Evolutionary conservation across 2,888 invertebrate genomes (phyloP), one percentile per base, ranked within the genome.

Genomic region (Acanthacorydalis orientalis): DNA sequence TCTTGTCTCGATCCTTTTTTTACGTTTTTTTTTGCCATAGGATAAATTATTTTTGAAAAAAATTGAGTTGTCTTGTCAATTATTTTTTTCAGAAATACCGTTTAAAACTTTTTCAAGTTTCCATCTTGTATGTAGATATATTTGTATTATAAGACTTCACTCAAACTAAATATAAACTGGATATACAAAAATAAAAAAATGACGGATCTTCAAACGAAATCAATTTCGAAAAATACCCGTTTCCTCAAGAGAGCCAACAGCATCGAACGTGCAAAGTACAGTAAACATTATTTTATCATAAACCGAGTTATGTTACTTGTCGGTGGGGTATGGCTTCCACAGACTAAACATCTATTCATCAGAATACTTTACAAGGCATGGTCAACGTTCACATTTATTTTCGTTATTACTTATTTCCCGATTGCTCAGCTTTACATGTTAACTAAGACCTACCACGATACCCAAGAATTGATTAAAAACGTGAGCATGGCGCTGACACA

Each of bases 401-500:
- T 60, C 48, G 60, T 60, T 0, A 60, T 60, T 48, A 1, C 59
- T 10, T 61, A 54, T 52, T 61, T 59, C 48, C 60, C 60, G 4
- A 49, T 49, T 10, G 58, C 60, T 1, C 61, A 62, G 52, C 60
- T 61, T 51, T 46, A 59, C 6, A 57, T 58, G 39, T 49, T 62
- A 2, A 55, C 55, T 45, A 57, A 57, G 44, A 59, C 60, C 2
- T 57, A 55, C 41, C 50, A 52, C 37, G 51, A 58, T 50, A 49
- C 56, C 37, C 55, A 58, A 40, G 53, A 55, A 45, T 51, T 61
- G 8, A 60, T 61, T 12, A 62, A 61, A 48, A 62, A 61, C 48
- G 50, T 62, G 11, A 60, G 58, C 49, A 59, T 60, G 51, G 58
- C 56, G 10, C 47, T 61, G 31, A 60, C 60, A 7, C 61, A 61